These are phyloP conservation scores for Geotrupes spiniger DNA, from an alignment of 2,888 invertebrate genomes.

Conservation along the genomic window DNA sequence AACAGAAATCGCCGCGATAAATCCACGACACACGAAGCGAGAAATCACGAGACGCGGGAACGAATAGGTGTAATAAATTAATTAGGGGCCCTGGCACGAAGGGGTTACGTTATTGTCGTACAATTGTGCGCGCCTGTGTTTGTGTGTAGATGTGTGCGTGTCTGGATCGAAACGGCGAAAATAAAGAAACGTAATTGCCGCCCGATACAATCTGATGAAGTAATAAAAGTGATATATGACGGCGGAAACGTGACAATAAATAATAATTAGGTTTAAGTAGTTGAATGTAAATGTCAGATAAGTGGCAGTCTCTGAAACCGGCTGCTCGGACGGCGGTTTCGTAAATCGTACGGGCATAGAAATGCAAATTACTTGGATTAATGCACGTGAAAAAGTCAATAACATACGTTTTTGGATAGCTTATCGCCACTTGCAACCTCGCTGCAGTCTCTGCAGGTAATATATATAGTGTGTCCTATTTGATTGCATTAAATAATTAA, in stretches of 20 bases:
- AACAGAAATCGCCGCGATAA: no score
- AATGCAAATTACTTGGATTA: constrained; percentile 41
- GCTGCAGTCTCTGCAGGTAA: no score
- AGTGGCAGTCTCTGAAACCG: constrained; percentile 39
- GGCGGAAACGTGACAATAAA: constrained; percentile 43
- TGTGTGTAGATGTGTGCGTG: no score
- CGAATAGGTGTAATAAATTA: neutral
- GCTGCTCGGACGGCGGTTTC: constrained; percentile 39
- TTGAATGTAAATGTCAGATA: constrained; percentile 47
- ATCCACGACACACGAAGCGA: no score
- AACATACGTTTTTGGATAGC: constrained; percentile 33
- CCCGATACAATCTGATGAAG: constrained; percentile 36
- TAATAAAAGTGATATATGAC: constrained; percentile 42
- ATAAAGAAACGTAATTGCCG: constrained; percentile 10
- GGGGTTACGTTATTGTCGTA: neutral
- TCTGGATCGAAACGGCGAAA: neutral
- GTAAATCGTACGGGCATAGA: constrained; percentile 36
- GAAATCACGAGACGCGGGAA: no score
- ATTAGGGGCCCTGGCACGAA: neutral
- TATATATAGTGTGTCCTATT: no score
- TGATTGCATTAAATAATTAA: no score
- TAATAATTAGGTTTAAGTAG: constrained; percentile 48
- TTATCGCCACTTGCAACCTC: constrained; percentile 26
- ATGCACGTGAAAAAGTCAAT: constrained; percentile 34
- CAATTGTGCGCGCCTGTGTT: no score